Evolutionary conservation across 1,140 invertebrate species (phyloP), one percentile per base, ranked within the genome.

Genomic region (Sitobion miscanthi): DNA sequence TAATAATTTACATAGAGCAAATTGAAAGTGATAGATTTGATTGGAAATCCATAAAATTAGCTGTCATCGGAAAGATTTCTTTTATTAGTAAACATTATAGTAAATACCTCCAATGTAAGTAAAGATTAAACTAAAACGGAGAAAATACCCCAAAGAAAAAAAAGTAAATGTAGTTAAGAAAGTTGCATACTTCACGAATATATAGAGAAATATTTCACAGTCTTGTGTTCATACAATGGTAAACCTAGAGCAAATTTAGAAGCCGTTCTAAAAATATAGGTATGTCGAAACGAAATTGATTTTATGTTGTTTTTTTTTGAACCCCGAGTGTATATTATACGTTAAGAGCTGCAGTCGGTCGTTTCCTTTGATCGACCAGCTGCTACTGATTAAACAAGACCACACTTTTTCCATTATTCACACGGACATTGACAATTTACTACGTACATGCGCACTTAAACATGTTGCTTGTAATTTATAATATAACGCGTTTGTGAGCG

Each of bases 351-450:
- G 30, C 45, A 47, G 45, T 91, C 90, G 90, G 90, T 35, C 90
- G 69, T 91, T 92, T 92, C 47, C 47, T 92, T 92, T 85, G 91
- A 93, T 93, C 69, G n/a, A 38, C 35, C 91, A 93, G 91, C 82
- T 86, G 91, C 49, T 45, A 93, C 82, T 52, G 91, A 93, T 93
- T 93, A 85, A 86, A 93, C 77, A 93, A 93, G 23, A 52, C 69
- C 77, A 86, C 91, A 54, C 82, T 86, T 92, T 52, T 83, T 35
- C 49, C 82, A 93, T 93, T 93, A 85, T 54, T 85, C 47, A 92
- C 77, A 83, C 90, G 90, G 30, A 49, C 77, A 83, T 91, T 91
- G 90, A 82, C 77, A 54, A 93, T 93, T 86, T 93, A 85, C 82
- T 92, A 85, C 35, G 86, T 88, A 89, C 25, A 90, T 35, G 38